phyloP scores from a whole-genome alignment of 2,113 vertebrate species.

The Ciconia maguari region DNA sequence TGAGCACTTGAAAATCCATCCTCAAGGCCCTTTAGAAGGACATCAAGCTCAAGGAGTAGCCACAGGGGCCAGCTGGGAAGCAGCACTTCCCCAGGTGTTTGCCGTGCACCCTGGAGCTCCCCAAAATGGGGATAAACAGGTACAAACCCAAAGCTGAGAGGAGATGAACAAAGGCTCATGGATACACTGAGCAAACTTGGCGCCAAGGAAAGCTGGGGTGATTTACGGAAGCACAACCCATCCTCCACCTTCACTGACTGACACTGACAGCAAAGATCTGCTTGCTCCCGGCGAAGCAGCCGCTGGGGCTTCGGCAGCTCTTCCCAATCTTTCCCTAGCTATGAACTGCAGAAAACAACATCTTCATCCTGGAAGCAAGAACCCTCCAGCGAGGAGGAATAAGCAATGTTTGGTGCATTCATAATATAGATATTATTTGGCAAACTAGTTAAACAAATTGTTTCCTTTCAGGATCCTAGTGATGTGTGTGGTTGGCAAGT shows the following conservation, averaged over 20 bases:
- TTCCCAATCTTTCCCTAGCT: background rate
- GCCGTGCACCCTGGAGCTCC: background rate
- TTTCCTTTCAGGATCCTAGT: slow-evolving; percentile 36
- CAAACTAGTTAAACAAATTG: slow-evolving; percentile 56
- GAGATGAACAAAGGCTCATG: background rate
- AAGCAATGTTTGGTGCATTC: slow-evolving; percentile 9
- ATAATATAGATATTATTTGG: slow-evolving; percentile 63
- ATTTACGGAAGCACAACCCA: background rate
- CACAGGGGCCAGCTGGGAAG: background rate
- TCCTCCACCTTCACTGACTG: background rate
- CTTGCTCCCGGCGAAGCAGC: background rate
- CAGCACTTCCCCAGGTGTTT: background rate
- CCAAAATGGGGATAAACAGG: background rate
- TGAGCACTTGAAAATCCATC: background rate
- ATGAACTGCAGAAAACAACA: background rate
- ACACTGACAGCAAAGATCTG: fast-evolving
- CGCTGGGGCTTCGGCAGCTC: background rate
- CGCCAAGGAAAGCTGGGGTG: background rate
- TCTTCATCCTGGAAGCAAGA: background rate
- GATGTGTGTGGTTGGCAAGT: background rate
- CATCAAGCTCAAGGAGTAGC: fast-evolving
- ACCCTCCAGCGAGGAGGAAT: background rate
- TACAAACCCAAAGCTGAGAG: background rate
- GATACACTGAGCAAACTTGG: background rate
- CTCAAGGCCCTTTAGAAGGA: background rate